phyloP scores from a whole-genome alignment of 2,113 vertebrate species.

The Cyprinodon brontotheroides region DNA sequence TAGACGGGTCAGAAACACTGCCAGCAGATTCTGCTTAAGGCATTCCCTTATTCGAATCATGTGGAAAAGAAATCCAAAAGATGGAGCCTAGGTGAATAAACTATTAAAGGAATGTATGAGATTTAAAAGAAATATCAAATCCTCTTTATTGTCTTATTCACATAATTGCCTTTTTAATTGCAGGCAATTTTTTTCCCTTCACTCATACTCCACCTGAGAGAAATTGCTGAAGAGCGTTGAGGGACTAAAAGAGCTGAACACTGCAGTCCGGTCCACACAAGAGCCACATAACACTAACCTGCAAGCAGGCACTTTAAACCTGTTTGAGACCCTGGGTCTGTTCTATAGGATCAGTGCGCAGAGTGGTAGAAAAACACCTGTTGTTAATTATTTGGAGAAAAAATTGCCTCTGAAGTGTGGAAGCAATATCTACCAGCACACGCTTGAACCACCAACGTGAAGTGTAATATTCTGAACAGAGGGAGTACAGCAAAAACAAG shows the following conservation, averaged over 20 bases:
- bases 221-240: slow-evolving; percentile 4
- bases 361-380: slow-evolving; percentile 51
- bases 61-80: slow-evolving; percentile 14
- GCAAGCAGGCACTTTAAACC: slow-evolving; percentile 21
- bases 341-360: slow-evolving; percentile 41
- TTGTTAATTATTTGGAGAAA: slow-evolving; percentile 72
- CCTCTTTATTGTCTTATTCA: neutral
- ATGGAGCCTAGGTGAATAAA: slow-evolving; percentile 14
- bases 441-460: slow-evolving; percentile 52
- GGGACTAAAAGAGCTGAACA: slow-evolving; percentile 27
- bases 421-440: slow-evolving; percentile 53
- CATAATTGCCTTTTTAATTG: neutral
- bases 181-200: slow-evolving; percentile 18
- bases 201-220: slow-evolving; percentile 33
- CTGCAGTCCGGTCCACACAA: slow-evolving; percentile 22
- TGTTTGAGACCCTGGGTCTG: slow-evolving; percentile 38
- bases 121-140: slow-evolving; percentile 10
- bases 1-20: slow-evolving; percentile 37
- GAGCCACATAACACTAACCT: slow-evolving; percentile 4
- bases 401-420: slow-evolving; percentile 73
- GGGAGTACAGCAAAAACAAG: slow-evolving; percentile 53
- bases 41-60: slow-evolving; percentile 20
- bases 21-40: slow-evolving; percentile 29
- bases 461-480: slow-evolving; percentile 49
- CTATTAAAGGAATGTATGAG: neutral